phyloP scores from a whole-genome alignment of 2,797 vertebrate genomes.

The Erpetoichthys calabaricus region DNA sequence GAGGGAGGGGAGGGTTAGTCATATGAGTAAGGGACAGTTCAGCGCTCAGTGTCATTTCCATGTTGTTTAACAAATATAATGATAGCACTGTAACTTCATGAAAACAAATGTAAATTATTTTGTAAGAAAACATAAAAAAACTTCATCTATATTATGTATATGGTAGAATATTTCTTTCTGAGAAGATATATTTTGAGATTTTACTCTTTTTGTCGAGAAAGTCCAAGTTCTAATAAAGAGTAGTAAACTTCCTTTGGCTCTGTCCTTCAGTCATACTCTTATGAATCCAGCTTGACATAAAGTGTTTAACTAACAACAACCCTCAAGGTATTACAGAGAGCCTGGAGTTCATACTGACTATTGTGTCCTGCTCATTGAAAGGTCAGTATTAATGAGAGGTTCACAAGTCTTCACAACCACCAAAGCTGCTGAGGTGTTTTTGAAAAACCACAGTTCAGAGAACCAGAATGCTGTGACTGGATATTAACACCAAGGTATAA shows the following conservation, averaged over 20 bases:
- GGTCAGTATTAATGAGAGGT: too few relatives aligned
- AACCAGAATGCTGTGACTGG: too few relatives aligned
- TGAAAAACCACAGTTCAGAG: too few relatives aligned
- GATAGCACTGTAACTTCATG: conserved; percentile 5
- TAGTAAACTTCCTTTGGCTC: conserved; percentile 3
- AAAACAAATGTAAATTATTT: conserved; percentile 9
- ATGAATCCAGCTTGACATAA: too few relatives aligned
- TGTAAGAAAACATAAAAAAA: conserved; percentile 5
- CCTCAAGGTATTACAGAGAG: too few relatives aligned
- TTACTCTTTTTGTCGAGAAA: conserved; percentile 12
- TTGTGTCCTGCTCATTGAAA: too few relatives aligned
- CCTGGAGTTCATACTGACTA: too few relatives aligned
- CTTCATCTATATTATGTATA: conserved; percentile 14
- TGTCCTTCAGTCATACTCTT: too few relatives aligned
- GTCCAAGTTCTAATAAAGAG: conserved; percentile 7
- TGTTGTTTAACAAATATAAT: conserved; percentile 5
- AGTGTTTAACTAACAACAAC: too few relatives aligned
- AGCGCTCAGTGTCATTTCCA: conserved; percentile 10
- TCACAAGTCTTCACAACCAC: too few relatives aligned
- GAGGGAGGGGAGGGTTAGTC: background rate
- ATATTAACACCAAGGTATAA: too few relatives aligned
- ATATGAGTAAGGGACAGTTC: conserved; percentile 7
- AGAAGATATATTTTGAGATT: conserved; percentile 12
- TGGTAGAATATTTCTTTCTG: conserved; percentile 13
- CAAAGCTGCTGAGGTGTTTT: too few relatives aligned